Evolutionary conservation across 2,797 vertebrate genomes (phyloP), one percentile per base, ranked within the genome.

Genomic region (Sphaeramia orbicularis): DNA sequence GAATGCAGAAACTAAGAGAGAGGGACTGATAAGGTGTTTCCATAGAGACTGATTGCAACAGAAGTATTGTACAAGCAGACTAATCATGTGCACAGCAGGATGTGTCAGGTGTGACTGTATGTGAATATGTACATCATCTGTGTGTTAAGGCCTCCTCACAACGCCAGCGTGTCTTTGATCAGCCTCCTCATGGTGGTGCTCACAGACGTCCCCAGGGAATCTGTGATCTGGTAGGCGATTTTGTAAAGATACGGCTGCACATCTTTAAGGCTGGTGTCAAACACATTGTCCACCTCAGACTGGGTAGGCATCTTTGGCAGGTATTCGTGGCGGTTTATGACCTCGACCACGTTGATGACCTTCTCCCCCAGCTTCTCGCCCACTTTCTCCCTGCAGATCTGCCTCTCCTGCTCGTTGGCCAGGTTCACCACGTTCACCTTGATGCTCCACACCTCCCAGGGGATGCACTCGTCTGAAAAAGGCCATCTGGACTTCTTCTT

Each of bases 241-340:
- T 99, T 99, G 90, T 99, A 96, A 56, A 99, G 93, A 89, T 99
- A 99, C 6, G 97, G 98, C 91, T 99, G 98, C 55, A 99, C 98
- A 7, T 99, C 98, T 86, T 96, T 96, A 64, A 99, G 91, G 77
- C 96, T 95, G 1, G 97, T 99, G 90, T 99, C 97, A 0, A 99
- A 99, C 49, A 99, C 98, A 2, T 98, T 99, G 94, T 98, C 97
- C 93, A 99, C 97, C 82, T 99, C 98, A 0, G 96, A 99, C 89
- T 99, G 97, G 0, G 97, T 99, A 86, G 98, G 98, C 98, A 99
- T 99, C 92, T 99, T 99, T 71, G 98, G 98, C 79, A 99, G 93
- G 86, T 99, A 99, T 64, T 99, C 98, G 0, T 99, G 97, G 43
- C 97, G 95, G 89, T 97, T 99, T 86, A 99, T 99, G 80, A 99